Base-by-base conservation (phyloP, 2,113 vertebrate species). In the Xiphophorus couchianus region DNA sequence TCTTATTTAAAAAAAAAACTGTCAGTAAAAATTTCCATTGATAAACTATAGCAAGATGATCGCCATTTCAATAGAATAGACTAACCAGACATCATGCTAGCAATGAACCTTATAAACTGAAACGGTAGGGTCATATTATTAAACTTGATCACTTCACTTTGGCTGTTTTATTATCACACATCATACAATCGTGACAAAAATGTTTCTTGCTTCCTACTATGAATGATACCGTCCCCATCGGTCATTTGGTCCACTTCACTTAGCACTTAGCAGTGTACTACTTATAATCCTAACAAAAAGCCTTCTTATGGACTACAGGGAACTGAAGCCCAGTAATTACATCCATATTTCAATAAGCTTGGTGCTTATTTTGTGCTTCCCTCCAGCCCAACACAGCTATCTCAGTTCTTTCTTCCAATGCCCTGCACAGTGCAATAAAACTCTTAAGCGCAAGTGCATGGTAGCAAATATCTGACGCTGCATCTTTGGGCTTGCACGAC, bases 171-270 rank as follows among this genome's bases (percentile, higher is more conserved):
- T 66, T 48, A 44, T 15, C 5, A 9, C 25, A 28, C 3, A 63
- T 69, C 33, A 30, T 7, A 29, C 22, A 37, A 62, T 62, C 30
- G 28, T 11, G 17, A 71, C 37, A 82, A 33, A 39, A 42, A 71
- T 54, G 5, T 19, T 29, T 13, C 35, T 8, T 28, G n/a, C 35
- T 17, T 62, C 69, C 35, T 62, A 51, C 63, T 63, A 22, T 51
- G 33, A 67, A 74, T 60, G 17, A 66, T 64, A 73, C 76, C 69
- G 58, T 72, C 60, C 78, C 87, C n/a, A n/a, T 44, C 44, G 60
- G 51, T 77, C 66, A 72, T 77, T 83, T 73, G 69, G 77, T 77
- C 48, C 67, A 69, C 77, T 87, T 39, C 44, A 83, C 62, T 31
- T 73, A 62, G 75, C 31, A 70, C 67, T 77, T 71, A 69, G 39